These are phyloP conservation scores for Pyrocoelia pectoralis DNA, from an alignment of 2,888 invertebrate genomes.

Conservation along the genomic window DNA sequence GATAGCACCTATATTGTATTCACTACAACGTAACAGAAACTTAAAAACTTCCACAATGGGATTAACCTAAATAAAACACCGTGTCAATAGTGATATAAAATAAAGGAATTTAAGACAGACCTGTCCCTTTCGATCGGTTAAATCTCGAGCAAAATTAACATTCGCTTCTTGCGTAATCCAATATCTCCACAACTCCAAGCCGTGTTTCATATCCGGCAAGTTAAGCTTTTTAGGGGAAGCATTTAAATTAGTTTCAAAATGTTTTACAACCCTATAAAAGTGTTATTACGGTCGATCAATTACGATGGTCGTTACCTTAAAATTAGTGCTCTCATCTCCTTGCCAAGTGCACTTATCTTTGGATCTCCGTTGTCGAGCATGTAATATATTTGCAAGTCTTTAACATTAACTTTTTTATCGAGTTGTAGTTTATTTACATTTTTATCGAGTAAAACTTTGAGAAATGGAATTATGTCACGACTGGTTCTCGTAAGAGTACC, in stretches of 20 bases:
- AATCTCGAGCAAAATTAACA: conserved; percentile 66
- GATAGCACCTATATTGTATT: conserved; percentile 74
- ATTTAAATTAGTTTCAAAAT: conserved; percentile 55
- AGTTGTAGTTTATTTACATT: conserved; percentile 65
- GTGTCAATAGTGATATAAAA: background rate
- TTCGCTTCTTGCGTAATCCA: conserved; percentile 76
- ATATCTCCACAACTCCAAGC: conserved; percentile 75
- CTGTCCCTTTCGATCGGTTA: conserved; percentile 69
- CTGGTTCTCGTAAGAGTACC: conserved; percentile 85
- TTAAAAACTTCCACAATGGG: conserved; percentile 66
- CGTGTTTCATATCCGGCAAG: conserved; percentile 63
- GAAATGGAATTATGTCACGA: conserved; percentile 80
- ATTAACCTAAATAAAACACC: conserved; percentile 56
- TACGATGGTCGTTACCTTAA: conserved; percentile 60
- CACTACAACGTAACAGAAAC: conserved; percentile 68
- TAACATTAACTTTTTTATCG: conserved; percentile 68
- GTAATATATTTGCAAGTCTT: conserved; percentile 77
- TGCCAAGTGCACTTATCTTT: conserved; percentile 73
- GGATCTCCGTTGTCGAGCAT: conserved; percentile 78
- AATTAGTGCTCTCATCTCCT: conserved; percentile 72
- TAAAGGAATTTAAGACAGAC: conserved; percentile 49
- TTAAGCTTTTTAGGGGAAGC: conserved; percentile 49
- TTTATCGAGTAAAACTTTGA: conserved; percentile 70
- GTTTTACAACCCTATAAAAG: conserved; percentile 53
- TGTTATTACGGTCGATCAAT: conserved; percentile 3